Conservation (phyloP, 2,113 vertebrate species). For the Nibea albiflora region DNA sequence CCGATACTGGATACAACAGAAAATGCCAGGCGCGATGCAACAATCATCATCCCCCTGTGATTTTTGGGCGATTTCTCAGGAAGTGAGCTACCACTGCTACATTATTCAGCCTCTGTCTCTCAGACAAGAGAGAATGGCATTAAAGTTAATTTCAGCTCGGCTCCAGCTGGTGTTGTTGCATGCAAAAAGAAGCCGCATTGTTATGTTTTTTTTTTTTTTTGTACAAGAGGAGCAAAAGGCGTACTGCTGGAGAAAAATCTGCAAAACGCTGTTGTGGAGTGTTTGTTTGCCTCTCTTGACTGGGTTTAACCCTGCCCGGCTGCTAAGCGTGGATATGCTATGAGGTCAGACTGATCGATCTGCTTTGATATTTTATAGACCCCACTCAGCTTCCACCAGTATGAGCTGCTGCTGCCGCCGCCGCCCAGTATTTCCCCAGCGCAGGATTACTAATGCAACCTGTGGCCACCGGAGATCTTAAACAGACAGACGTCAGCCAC, state of each 20-base stretch:
- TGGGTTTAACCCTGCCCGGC: constrained; percentile 48
- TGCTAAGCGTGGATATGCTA: constrained; percentile 22
- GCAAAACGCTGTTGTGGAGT: constrained; percentile 24
- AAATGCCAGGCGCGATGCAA: constrained; percentile 63
- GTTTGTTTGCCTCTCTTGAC: constrained; percentile 57
- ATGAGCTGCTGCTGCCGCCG: constrained; percentile 6
- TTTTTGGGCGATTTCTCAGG: constrained; percentile 65
- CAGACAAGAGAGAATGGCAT: constrained; percentile 75
- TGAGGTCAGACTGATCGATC: constrained; percentile 73
- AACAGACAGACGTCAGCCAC: constrained; percentile 7
- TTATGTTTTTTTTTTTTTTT: constrained; percentile 36
- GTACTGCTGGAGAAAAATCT: constrained; percentile 17
- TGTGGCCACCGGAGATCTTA: constrained; percentile 28
- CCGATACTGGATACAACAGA: constrained; percentile 74
- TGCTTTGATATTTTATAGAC: constrained; percentile 76
- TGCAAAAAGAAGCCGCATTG: constrained; percentile 50
- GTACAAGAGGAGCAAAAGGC: constrained; percentile 11
- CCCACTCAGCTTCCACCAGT: constrained; percentile 44
- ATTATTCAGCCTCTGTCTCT: constrained; percentile 69
- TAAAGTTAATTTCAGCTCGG: constrained; percentile 69
- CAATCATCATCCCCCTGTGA: constrained; percentile 71
- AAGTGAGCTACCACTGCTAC: constrained; percentile 64
- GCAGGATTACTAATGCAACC: constrained; percentile 48
- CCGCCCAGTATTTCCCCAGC: constrained; percentile 44
- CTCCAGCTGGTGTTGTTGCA: constrained; percentile 58